Evolutionary conservation across 2,113 vertebrate species (phyloP), one percentile per base, ranked within the genome.

Genomic region (Fregata magnificens): DNA sequence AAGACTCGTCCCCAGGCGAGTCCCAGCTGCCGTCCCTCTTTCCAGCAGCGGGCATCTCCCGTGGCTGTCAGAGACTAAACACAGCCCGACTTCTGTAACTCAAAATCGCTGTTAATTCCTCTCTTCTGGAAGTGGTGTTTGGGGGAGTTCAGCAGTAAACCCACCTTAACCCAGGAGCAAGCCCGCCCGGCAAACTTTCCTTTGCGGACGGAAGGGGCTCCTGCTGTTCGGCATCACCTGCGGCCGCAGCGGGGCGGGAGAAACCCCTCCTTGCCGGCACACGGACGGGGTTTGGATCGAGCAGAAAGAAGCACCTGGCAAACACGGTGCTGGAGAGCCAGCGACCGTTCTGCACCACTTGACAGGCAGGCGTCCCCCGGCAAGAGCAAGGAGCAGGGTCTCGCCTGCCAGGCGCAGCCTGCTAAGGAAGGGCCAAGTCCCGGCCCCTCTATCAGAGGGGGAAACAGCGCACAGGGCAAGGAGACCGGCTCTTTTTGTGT

Each of bases 351-450:
- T 8, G 28, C 31, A 10, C 16, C 1, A 3, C 49, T 13, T 2
- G 1, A 13, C 2, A 1, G 40, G n/a, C 16, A 4, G 7, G 0
- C 2, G 8, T 5, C 1, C 24, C 36, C 13, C 0, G 0, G 52
- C 16, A 44, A 36, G 47, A 55, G 31, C 61, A 40, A 1, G 6
- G 36, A 66, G 56, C 5, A 10, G 45, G 31, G 26, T 36, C 20
- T 13, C 8, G 2, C 42, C 34, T 31, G 40, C 49, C 14, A 5
- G 36, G 32, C 5, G 12, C 20, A 26, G 71, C 20, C 22, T 18
- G 40, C 34, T n/a, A 25, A 17, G 62, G 28, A 40, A 22, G 1
- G 7, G 24, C 61, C 58, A 24, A 4, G 10, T 18, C 45, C 56
- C 5, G 0, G 1, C 13, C 70, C 25, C 47, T 26, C 38, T 2